Percentiles rank a stretch among this genome's conserved stretches.
Conservation (phyloP, 2,888 invertebrate genomes). For the Timandra comae region DNA sequence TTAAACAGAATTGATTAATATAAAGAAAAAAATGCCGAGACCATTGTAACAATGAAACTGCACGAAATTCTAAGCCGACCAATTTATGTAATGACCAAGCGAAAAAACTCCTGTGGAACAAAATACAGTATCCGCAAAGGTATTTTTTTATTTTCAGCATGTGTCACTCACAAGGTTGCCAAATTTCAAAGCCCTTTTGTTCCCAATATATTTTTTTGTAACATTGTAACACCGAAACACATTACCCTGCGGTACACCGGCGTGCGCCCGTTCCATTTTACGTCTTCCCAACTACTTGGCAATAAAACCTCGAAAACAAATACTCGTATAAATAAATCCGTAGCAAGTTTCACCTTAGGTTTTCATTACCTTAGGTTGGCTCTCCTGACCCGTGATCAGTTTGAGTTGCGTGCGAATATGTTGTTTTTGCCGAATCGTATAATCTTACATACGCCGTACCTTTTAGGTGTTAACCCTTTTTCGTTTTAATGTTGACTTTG, state of each 20-base stretch:
- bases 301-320: conserved; percentile 19
- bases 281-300: conserved; percentile 14
- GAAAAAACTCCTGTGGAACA: no score
- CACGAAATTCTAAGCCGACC: no score
- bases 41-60: no score
- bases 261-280: conserved; percentile 13
- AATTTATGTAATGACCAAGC: no score
- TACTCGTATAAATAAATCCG: conserved; percentile 21
- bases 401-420: conserved; percentile 10
- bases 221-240: not conserved
- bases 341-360: conserved; percentile 19
- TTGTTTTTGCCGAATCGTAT: not conserved
- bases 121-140: no score
- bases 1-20: no score
- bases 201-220: no score
- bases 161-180: no score
- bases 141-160: no score
- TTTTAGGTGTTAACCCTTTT: not conserved
- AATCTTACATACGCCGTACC: not conserved
- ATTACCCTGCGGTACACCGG: conserved; percentile 9
- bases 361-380: conserved; percentile 20
- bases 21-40: no score
- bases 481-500: not conserved
- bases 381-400: conserved; percentile 7
- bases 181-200: no score